A percentile compares a stretch with the other conserved stretches of the same genome.
phyloP scores from a whole-genome alignment of 2,797 vertebrate genomes.

The Siniperca obscura region DNA sequence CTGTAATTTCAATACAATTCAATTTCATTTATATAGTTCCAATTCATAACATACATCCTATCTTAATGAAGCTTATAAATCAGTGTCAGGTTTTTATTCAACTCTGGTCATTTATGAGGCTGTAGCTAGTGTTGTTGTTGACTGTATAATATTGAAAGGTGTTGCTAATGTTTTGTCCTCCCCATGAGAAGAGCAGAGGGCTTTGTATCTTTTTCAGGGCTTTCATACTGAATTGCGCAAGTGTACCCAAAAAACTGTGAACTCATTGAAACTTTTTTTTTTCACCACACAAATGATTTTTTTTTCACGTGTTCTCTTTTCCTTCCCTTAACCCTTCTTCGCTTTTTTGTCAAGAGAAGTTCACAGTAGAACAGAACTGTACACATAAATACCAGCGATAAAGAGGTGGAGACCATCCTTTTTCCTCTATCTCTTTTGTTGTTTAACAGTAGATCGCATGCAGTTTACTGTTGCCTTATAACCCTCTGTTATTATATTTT shows the following conservation, averaged over 20 bases:
- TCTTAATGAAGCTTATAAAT: slow-evolving; percentile 3
- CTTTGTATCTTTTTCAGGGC: not conserved
- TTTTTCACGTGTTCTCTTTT: not conserved
- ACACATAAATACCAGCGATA: not conserved
- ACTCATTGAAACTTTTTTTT: not conserved
- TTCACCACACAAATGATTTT: not conserved
- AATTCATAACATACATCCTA: not conserved
- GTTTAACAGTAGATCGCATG: slow-evolving; percentile 11
- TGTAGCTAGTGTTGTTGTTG: not conserved
- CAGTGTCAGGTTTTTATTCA: not conserved
- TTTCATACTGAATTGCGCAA: not conserved
- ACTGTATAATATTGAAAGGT: not conserved
- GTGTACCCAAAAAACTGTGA: not conserved
- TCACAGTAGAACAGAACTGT: slow-evolving; percentile 1
- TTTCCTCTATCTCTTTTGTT: not conserved
- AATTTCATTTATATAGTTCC: too few species aligned
- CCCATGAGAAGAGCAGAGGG: not conserved
- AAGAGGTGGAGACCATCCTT: not conserved
- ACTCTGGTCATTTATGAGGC: not conserved
- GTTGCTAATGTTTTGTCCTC: slow-evolving; percentile 6
- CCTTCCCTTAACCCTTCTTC: not conserved
- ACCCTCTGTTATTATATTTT: not conserved
- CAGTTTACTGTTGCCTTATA: not conserved
- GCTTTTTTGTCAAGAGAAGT: not conserved
- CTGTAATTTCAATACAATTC: not conserved